Conservation (phyloP, 1,140 invertebrate species). For the Lamellibrachia luymesi region DNA sequence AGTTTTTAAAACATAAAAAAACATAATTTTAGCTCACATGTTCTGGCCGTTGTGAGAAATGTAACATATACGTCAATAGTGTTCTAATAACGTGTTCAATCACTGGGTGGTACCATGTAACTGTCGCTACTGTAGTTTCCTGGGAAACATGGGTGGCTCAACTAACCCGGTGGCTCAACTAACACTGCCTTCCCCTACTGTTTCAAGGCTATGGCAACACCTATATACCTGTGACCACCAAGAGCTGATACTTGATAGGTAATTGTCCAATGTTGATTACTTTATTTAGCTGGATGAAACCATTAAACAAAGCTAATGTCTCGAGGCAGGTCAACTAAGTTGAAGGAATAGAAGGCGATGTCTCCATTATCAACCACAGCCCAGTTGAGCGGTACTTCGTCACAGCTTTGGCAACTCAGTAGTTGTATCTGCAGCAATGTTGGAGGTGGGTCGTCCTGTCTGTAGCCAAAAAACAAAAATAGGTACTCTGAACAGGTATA, state of each 20-base stretch:
- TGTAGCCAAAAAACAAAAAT: slow-evolving; percentile 28
- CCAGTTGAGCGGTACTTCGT: slow-evolving; percentile 42
- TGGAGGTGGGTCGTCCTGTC: slow-evolving; percentile 33
- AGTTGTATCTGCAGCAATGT: slow-evolving; percentile 18
- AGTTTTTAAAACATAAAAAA: too few species aligned
- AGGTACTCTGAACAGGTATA: not conserved
- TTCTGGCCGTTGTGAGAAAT: too few species aligned
- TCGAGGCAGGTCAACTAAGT: slow-evolving; percentile 30
- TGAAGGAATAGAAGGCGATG: slow-evolving; percentile 46
- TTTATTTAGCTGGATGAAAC: not conserved
- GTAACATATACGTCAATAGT: too few species aligned
- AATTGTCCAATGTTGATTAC: not conserved
- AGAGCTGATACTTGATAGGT: not conserved
- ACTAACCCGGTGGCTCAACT: too few species aligned
- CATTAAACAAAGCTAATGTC: not conserved
- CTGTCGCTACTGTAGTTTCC: too few species aligned
- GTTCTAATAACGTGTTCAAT: too few species aligned
- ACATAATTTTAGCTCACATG: too few species aligned
- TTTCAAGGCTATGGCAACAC: not conserved
- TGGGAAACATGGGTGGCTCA: too few species aligned
- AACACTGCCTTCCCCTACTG: too few species aligned
- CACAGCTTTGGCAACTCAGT: slow-evolving; percentile 25
- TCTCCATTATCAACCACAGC: slow-evolving; percentile 49
- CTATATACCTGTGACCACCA: not conserved
- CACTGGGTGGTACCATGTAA: too few species aligned